Base-by-base conservation (phyloP, 1,140 invertebrate genomes). In the Sinonovacula constricta region DNA sequence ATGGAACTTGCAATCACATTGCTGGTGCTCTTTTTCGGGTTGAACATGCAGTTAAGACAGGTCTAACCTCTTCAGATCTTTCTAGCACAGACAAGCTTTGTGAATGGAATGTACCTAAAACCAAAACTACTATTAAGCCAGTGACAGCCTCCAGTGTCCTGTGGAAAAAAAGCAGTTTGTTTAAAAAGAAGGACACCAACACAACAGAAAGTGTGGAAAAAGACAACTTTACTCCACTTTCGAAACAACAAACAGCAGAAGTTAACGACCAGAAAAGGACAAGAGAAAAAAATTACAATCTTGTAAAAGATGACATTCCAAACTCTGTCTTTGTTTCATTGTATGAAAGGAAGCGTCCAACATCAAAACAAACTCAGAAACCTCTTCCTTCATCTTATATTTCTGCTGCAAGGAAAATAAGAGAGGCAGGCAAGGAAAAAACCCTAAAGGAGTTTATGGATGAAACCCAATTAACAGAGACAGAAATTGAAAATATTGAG, bases 1-100 rank as follows among this genome's bases (percentile, higher is more conserved):
- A 33, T 4, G 72, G 66, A 5, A 31, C 39, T 10, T 81, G 71
- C 45, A 75, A 75, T 18, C 71, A 80, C 36, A 51, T 76, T 28
- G 63, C 79, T 18, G 70, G 54, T 18, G 10, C 76, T 1, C 49
- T 79, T 0, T 79, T 79, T 30, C 53, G 49, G 30, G 30, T 79
- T 18, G 78, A 80, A 49, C 22, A 45, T 63, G 57, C 49, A 33
- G 60, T 65, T 18, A 66, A 75, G 31, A 70, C 54, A 1, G 67
- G 67, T 34, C 24, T 26, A 26, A 53, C 65, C 7, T 4, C 33
- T 14, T 1, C n/a, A n/a, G n/a, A n/a, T n/a, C n/a, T 15, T 22
- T 4, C 77, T 15, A 62, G 33, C 18, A 79, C 77, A 15, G 33
- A 33, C 31, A 30, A 36, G 15, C 22, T 59, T 28, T 67, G 31